phyloP scores from a whole-genome alignment of 2,113 vertebrate species.

The Neolamprologus caudopunctatus region DNA sequence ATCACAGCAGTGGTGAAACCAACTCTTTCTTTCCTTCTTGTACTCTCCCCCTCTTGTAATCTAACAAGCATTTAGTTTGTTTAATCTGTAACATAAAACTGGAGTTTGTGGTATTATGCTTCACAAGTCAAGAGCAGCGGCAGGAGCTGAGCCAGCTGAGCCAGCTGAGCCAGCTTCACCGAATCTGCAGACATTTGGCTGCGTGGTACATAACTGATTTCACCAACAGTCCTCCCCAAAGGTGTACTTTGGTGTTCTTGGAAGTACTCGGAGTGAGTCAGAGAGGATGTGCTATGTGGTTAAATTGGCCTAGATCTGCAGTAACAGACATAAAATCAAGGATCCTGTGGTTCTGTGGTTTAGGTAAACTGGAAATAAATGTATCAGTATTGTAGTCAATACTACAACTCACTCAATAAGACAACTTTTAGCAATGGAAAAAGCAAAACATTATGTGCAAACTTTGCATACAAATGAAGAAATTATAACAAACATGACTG shows the following conservation, averaged over 20 bases:
- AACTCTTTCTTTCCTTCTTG: accelerated
- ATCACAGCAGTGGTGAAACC: not conserved
- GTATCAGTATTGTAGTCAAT: not conserved
- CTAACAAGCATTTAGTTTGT: not conserved
- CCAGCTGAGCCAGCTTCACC: not conserved
- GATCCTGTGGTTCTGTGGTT: not conserved
- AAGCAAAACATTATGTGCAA: not conserved
- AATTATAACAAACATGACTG: not conserved
- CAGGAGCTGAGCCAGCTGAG: not conserved
- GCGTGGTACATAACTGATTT: not conserved
- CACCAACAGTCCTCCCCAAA: not conserved
- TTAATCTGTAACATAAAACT: not conserved
- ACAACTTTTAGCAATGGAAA: not conserved
- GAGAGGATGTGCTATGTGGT: not conserved
- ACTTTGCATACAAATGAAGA: not conserved
- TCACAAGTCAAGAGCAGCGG: not conserved
- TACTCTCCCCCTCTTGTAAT: not conserved
- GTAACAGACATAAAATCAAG: not conserved
- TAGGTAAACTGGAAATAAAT: not conserved
- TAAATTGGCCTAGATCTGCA: not conserved
- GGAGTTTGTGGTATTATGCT: not conserved
- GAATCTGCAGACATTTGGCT: not conserved
- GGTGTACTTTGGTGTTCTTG: not conserved
- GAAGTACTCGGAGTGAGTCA: not conserved
- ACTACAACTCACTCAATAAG: not conserved